phyloP scores from a whole-genome alignment of 2,797 vertebrate genomes.

The Falco novaeseelandiae region DNA sequence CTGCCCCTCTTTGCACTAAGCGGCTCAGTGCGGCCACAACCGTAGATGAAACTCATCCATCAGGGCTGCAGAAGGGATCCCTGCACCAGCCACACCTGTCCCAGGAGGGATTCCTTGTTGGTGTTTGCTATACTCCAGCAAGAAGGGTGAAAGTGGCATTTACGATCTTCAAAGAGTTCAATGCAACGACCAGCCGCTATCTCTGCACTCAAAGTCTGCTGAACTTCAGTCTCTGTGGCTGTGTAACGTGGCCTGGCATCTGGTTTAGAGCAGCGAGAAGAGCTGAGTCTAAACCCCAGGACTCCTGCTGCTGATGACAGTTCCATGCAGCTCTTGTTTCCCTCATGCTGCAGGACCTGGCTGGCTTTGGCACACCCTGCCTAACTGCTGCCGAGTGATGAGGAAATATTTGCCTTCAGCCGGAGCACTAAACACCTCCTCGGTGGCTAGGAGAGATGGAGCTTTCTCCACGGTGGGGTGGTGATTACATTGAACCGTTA shows the following conservation, averaged over 20 bases:
- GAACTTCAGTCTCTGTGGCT: neutral
- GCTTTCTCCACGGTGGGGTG: conserved; percentile 30
- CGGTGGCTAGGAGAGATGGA: neutral
- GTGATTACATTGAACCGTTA: conserved; percentile 35
- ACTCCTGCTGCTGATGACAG: neutral
- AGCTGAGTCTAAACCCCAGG: neutral
- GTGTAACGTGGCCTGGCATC: neutral
- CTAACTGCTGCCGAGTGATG: conserved; percentile 1
- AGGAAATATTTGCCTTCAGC: conserved; percentile 37
- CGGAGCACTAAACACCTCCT: conserved; percentile 14
- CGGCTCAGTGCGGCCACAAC: neutral
- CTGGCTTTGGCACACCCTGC: neutral
- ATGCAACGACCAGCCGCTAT: neutral
- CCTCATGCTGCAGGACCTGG: neutral
- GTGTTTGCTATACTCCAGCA: neutral
- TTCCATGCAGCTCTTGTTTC: neutral
- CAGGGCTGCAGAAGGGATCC: neutral
- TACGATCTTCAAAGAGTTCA: neutral
- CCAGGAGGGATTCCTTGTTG: neutral
- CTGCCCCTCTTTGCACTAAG: neutral
- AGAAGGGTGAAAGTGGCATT: neutral
- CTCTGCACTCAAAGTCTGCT: neutral
- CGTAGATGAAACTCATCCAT: neutral
- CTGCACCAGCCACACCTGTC: neutral
- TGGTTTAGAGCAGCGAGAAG: neutral